A percentile compares a stretch with the other conserved stretches of the same genome.
Conservation (phyloP, 2,113 vertebrate genomes). For the Mobula hypostoma region DNA sequence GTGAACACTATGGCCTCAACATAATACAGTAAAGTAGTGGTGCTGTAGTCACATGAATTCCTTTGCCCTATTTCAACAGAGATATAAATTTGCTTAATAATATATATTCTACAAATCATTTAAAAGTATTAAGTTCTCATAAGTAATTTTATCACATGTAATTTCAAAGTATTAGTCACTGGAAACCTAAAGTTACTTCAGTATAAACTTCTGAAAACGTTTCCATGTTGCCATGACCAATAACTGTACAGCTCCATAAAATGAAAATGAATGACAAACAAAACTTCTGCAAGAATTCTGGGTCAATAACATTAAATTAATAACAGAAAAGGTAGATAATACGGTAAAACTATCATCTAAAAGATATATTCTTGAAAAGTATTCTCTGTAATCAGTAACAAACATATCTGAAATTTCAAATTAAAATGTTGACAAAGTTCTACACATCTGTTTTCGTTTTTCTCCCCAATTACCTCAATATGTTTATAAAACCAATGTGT, state of each 20-base stretch:
- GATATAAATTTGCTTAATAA: not conserved
- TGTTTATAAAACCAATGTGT: not conserved
- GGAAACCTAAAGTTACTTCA: not conserved
- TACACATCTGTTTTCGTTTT: constrained; percentile 9
- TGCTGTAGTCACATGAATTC: not conserved
- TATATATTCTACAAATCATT: not conserved
- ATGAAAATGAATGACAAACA: not conserved
- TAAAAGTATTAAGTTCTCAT: not conserved
- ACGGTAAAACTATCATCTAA: not conserved
- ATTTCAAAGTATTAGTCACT: not conserved
- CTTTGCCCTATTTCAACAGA: not conserved
- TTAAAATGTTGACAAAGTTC: not conserved
- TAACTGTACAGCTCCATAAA: not conserved
- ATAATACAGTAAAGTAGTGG: not conserved
- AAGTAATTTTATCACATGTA: too few species aligned
- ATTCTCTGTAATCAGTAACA: constrained; percentile 3
- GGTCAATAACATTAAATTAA: not conserved
- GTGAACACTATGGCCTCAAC: not conserved
- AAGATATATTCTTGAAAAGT: constrained; percentile 14
- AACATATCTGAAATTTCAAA: not conserved
- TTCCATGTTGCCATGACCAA: not conserved
- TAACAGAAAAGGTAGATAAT: not conserved
- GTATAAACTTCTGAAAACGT: constrained; percentile 4
- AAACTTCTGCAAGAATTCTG: not conserved
- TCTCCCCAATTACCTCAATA: not conserved